A percentile compares a stretch with the other conserved stretches of the same genome.
These are phyloP conservation scores for Thyatira batis DNA, from an alignment of 2,888 invertebrate genomes.

Conservation along the genomic window DNA sequence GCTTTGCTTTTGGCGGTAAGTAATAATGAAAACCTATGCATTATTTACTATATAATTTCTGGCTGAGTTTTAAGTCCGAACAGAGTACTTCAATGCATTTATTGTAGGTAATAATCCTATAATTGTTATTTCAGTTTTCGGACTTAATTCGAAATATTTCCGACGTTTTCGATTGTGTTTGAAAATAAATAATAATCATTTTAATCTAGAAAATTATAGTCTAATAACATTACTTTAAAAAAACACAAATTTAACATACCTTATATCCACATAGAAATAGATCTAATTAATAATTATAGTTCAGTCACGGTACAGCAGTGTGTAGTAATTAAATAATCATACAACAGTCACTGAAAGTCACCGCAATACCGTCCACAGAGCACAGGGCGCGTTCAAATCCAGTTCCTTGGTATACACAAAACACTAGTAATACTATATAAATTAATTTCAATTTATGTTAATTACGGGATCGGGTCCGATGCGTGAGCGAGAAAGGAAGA, in stretches of 20 bases:
- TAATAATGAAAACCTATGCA: too few relatives aligned
- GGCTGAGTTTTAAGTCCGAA: too few relatives aligned
- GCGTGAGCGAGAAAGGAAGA: constrained; percentile 37
- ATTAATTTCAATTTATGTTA: constrained; percentile 65
- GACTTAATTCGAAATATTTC: too few relatives aligned
- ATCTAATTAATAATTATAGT: constrained; percentile 49
- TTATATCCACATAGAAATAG: constrained; percentile 45
- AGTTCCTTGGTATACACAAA: constrained; percentile 60
- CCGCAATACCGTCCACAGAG: constrained; percentile 42
- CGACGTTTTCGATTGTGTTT: too few relatives aligned
- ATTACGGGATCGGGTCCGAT: constrained; percentile 63
- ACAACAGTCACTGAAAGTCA: constrained; percentile 12
- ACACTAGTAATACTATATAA: constrained; percentile 49
- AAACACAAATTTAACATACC: constrained; percentile 48
- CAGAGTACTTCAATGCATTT: too few relatives aligned
- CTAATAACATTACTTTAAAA: too few relatives aligned
- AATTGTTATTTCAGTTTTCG: too few relatives aligned
- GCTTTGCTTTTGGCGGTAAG: too few relatives aligned
- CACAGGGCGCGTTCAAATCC: constrained; percentile 64
- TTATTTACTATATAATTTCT: too few relatives aligned
- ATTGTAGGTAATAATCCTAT: too few relatives aligned
- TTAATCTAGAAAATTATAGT: too few relatives aligned
- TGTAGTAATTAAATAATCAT: constrained; percentile 46
- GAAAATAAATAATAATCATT: too few relatives aligned
- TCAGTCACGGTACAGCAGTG: constrained; percentile 45